A percentile compares a stretch with the other conserved stretches of the same genome.
Conservation (phyloP, 2,888 invertebrate species). For the Chalcis sispes region DNA sequence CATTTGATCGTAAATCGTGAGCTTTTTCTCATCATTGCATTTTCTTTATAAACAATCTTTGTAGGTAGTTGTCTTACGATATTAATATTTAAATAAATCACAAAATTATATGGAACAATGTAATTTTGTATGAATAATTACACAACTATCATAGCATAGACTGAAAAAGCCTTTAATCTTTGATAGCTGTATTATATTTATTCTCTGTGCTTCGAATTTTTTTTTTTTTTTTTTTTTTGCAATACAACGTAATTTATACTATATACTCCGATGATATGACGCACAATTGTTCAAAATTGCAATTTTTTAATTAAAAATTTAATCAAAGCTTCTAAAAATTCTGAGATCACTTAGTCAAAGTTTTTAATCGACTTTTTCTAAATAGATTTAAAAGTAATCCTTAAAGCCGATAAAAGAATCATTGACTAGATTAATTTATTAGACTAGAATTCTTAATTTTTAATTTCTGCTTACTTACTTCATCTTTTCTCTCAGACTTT, state of each 20-base stretch:
- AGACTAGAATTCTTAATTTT: constrained; percentile 71
- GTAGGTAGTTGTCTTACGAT: background rate
- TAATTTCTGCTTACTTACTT: constrained; percentile 45
- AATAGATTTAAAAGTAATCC: constrained; percentile 45
- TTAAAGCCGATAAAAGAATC: constrained; percentile 63
- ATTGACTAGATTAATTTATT: constrained; percentile 71
- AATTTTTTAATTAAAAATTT: constrained; percentile 38
- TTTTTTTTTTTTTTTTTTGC: constrained; percentile 22
- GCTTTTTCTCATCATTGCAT: background rate
- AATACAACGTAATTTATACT: constrained; percentile 30
- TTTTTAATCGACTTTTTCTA: constrained; percentile 39
- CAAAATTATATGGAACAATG: constrained; percentile 26
- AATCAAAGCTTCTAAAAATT: constrained; percentile 39
- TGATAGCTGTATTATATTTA: constrained; percentile 32
- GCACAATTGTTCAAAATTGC: constrained; percentile 33
- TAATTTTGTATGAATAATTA: constrained; percentile 37
- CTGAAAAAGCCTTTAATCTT: constrained; percentile 14
- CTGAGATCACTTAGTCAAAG: constrained; percentile 46
- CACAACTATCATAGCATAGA: constrained; percentile 32
- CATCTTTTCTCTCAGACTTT: constrained; percentile 49
- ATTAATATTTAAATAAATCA: constrained; percentile 33
- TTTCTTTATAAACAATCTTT: constrained; percentile 22
- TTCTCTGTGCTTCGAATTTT: constrained; percentile 39
- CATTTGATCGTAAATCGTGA: constrained; percentile 35
- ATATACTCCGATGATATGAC: constrained; percentile 36